A percentile compares a stretch with the other conserved stretches of the same genome.
Conservation (phyloP, 1,140 invertebrate genomes). For the Magallana angulata region DNA sequence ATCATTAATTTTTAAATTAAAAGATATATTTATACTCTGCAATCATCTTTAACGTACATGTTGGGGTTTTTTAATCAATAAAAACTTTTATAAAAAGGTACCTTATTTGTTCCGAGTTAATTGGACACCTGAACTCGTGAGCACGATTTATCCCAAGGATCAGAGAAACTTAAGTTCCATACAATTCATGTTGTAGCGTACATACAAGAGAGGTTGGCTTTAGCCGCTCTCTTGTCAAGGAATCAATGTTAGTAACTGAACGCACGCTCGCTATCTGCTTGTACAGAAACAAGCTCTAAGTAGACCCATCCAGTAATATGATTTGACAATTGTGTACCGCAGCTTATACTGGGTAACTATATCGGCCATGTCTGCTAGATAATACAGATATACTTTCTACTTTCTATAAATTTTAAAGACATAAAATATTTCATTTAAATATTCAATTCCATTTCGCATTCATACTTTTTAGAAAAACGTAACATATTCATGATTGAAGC, state of each 20-base stretch:
- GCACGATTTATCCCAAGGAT: not conserved
- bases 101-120: not conserved
- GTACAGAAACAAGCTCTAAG: not conserved
- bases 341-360: not conserved
- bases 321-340: not conserved
- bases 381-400: not conserved
- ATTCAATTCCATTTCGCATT: not conserved
- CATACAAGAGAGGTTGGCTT: conserved; percentile 4
- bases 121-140: not conserved
- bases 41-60: too few relatives aligned
- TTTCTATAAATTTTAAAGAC: not conserved
- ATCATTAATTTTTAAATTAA: too few relatives aligned
- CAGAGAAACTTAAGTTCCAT: not conserved
- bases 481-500: not conserved
- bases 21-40: too few relatives aligned
- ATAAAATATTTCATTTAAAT: conserved; percentile 15
- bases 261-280: not conserved
- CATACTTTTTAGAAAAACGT: not conserved
- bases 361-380: not conserved
- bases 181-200: not conserved
- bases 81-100: not conserved
- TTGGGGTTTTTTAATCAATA: too few relatives aligned
- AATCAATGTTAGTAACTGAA: conserved; percentile 22
- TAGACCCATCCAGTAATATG: not conserved
- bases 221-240: not conserved